phyloP scores from a whole-genome alignment of 2,797 vertebrate species.

The Sebastes oblongus region DNA sequence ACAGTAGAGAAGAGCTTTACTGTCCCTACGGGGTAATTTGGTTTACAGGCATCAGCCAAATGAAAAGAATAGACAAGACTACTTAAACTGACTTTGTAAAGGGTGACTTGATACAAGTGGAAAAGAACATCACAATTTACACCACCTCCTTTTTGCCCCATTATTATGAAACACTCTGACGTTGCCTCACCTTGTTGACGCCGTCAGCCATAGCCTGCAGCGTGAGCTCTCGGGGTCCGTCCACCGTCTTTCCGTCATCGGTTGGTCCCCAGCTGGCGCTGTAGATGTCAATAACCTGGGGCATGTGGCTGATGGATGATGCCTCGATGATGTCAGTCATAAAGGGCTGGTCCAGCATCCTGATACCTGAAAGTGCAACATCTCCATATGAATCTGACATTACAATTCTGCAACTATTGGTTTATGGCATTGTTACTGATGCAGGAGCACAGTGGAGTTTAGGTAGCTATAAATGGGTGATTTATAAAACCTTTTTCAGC shows the following conservation, averaged over 20 bases:
- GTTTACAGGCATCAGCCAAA: background rate
- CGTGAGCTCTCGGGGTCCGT: slow-evolving; percentile 95
- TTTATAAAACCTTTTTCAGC: background rate
- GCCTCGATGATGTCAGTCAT: slow-evolving; percentile 99
- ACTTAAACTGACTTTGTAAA: background rate
- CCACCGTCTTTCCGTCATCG: slow-evolving; percentile 97
- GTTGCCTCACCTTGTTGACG: slow-evolving; percentile 91
- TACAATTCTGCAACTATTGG: background rate
- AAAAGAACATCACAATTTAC: background rate
- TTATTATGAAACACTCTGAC: background rate
- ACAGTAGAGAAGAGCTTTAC: background rate
- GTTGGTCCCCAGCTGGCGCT: slow-evolving; percentile 99
- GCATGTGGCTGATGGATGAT: slow-evolving; percentile 99
- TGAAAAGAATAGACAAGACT: background rate
- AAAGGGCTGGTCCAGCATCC: slow-evolving; percentile 98
- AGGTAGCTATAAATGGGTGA: background rate
- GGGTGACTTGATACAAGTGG: background rate
- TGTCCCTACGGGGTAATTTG: background rate
- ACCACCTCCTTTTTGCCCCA: background rate
- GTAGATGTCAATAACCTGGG: slow-evolving; percentile 97
- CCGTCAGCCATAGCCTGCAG: slow-evolving; percentile 98
- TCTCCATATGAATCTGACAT: background rate
- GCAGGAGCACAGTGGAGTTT: background rate
- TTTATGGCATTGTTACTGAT: background rate
- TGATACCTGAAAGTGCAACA: slow-evolving; percentile 85